Conservation (phyloP, 2,113 vertebrate species). For the Platichthys stellatus region DNA sequence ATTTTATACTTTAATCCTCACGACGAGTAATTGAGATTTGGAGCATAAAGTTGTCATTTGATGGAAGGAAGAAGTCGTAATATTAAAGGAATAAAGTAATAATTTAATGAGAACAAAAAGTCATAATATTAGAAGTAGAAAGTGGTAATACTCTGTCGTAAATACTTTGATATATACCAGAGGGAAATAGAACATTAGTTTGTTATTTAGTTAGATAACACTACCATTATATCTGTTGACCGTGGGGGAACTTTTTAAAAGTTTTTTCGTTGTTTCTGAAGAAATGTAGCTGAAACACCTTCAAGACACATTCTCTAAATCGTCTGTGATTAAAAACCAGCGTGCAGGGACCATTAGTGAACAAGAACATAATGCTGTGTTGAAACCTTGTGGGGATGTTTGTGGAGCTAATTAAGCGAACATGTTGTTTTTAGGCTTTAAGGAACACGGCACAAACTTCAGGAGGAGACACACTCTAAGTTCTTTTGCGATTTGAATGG, state of each 20-base stretch:
- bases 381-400: conserved; percentile 32
- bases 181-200: too few species aligned
- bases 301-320: background rate
- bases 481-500: background rate
- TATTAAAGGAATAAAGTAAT: too few species aligned
- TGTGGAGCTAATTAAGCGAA: conserved; percentile 46
- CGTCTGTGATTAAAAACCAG: background rate
- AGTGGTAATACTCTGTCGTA: too few species aligned
- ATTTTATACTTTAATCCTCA: too few species aligned
- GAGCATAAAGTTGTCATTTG: too few species aligned
- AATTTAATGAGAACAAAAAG: too few species aligned
- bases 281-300: background rate
- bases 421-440: conserved; percentile 14
- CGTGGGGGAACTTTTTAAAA: background rate
- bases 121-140: too few species aligned
- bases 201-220: background rate
- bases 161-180: too few species aligned
- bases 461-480: background rate
- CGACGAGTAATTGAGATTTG: too few species aligned
- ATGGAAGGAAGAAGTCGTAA: too few species aligned
- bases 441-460: background rate
- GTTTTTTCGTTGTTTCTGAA: background rate
- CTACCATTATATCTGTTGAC: background rate
- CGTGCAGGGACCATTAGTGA: background rate
- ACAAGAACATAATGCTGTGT: background rate